Evolutionary conservation across 2,113 vertebrate genomes (phyloP).

Genomic region (Philantomba maxwellii): DNA sequence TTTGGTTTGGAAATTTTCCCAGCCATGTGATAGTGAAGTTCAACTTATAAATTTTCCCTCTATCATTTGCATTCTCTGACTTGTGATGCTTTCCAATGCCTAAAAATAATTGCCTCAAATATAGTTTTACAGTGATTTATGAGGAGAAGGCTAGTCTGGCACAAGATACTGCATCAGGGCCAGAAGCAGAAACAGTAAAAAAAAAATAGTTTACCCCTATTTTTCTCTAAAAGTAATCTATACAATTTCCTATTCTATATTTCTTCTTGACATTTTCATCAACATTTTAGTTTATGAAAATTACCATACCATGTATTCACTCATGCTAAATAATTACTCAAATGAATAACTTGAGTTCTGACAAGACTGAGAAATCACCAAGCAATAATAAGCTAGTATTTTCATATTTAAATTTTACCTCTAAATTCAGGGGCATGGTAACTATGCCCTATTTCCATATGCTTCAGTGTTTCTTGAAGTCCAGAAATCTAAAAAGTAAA

Average conservation of each 20-base stretch:
- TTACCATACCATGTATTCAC: neutral
- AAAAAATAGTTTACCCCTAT: neutral
- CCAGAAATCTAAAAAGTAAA: slow-evolving; percentile 68
- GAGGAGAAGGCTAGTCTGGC: neutral
- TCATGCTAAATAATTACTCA: neutral
- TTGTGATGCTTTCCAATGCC: neutral
- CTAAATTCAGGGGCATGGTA: slow-evolving; percentile 41
- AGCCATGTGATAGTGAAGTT: neutral
- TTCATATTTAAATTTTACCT: slow-evolving; percentile 73
- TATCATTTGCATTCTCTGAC: neutral
- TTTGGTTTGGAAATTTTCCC: neutral
- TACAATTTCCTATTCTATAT: neutral
- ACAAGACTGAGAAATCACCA: neutral
- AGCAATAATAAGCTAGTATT: neutral
- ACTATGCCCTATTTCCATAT: slow-evolving; percentile 24
- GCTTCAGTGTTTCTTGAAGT: slow-evolving; percentile 66
- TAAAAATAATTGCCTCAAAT: neutral
- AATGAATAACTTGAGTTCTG: neutral
- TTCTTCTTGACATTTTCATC: neutral
- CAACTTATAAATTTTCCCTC: neutral
- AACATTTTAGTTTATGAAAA: slow-evolving; percentile 13
- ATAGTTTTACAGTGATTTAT: neutral
- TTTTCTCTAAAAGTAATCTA: neutral
- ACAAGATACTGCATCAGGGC: neutral
- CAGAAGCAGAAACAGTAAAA: neutral